Base-by-base conservation (phyloP, 2,797 vertebrate species). In the Acridotheres tristis region DNA sequence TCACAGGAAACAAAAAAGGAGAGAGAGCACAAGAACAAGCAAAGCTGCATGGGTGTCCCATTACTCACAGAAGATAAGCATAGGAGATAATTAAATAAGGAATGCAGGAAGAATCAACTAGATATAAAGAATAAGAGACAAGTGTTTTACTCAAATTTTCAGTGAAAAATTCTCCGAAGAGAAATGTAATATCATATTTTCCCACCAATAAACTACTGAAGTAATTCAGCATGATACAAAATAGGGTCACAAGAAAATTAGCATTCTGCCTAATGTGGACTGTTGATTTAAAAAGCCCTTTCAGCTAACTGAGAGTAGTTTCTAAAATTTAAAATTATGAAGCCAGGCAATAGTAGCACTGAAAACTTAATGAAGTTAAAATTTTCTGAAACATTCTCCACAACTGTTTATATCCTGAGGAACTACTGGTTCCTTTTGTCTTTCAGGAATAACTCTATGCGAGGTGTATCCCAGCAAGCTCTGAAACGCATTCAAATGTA, bases 21-120 rank as follows among this genome's bases (percentile, higher is more conserved):
- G 90, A 82, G 54, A 77, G 67, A 5, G 22, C 79, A 90, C 79
- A 90, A 94, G 74, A 97, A 93, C 98, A 98, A 98, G 98, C 98
- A 98, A 98, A 98, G 98, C 98, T 98, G 98, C 61, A 97, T 77
- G 79, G 79, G 91, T 96, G 82, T 97, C 96, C 97, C 97, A 95
- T 98, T 99, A 99, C 99, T 99, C 99, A 99, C 99, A 99, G 98
- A 98, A 98, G 98, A 97, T 98, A 99, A 98, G 98, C 97, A 99
- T 96, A 99, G 99, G 97, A 98, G 99, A 98, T 97, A 99, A 98
- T 98, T 98, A 99, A 99, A 99, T 98, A 99, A 98, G 98, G 98
- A 98, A 98, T 99, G 98, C 98, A 98, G 98, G 98, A 98, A 98
- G 98, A 98, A 98, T 98, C 98, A 96, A 99, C 99, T 99, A 98